phyloP scores from a whole-genome alignment of 2,797 vertebrate genomes.

The Brachyalestes nurse region DNA sequence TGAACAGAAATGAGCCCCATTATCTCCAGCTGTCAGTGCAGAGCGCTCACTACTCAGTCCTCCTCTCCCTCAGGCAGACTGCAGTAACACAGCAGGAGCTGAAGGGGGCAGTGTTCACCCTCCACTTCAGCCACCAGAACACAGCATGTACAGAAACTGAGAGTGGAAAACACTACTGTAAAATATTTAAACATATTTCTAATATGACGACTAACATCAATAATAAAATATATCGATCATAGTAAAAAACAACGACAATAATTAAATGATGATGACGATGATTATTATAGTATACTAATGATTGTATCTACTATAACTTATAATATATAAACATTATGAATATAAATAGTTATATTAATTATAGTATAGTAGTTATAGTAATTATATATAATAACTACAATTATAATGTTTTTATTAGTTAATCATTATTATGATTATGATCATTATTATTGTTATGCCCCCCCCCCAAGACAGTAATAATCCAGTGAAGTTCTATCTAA shows the following conservation, averaged over 20 bases:
- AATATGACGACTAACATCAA: background rate
- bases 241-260: too few relatives aligned
- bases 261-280: too few relatives aligned
- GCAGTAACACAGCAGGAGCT: background rate
- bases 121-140: background rate
- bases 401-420: too few relatives aligned
- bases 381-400: too few relatives aligned
- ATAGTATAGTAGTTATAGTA: too few relatives aligned
- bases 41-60: background rate
- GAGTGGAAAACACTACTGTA: too few relatives aligned
- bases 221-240: background rate
- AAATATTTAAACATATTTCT: background rate
- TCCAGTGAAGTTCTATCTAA: background rate
- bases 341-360: too few relatives aligned
- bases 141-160: background rate
- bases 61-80: background rate
- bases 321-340: too few relatives aligned
- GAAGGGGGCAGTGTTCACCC: constrained; percentile 40
- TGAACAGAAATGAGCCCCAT: constrained; percentile 7
- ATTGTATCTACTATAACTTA: too few relatives aligned
- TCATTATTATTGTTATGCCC: too few relatives aligned
- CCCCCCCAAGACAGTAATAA: background rate
- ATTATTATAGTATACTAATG: too few relatives aligned
- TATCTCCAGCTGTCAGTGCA: background rate
- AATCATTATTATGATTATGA: too few relatives aligned